A percentile compares a stretch with the other conserved stretches of the same genome.
phyloP scores from a whole-genome alignment of 1,140 invertebrate species.

The Pachyrhynchus sulphureomaculatus region DNA sequence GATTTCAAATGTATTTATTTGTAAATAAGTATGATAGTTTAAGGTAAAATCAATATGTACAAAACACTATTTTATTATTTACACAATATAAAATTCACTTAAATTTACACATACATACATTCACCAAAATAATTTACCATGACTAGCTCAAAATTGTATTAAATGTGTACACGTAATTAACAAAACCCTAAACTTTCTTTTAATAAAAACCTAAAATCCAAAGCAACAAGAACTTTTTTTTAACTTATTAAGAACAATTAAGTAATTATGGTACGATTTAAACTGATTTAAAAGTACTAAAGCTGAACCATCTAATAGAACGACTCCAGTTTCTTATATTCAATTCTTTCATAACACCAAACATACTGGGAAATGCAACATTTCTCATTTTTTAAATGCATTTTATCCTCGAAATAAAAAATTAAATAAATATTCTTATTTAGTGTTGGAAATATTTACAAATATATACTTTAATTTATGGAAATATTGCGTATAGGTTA shows the following conservation, averaged over 20 bases:
- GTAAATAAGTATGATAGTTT: conserved; percentile 46
- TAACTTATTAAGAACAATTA: too few species aligned
- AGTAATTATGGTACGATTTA: too few species aligned
- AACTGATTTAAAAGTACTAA: too few species aligned
- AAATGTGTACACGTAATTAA: conserved; percentile 21
- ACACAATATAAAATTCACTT: conserved; percentile 47
- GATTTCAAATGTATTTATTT: conserved; percentile 41
- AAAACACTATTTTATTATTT: conserved; percentile 48
- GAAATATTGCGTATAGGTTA: conserved; percentile 46
- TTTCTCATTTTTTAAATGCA: neutral
- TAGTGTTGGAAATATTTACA: conserved; percentile 40
- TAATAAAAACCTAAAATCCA: too few species aligned
- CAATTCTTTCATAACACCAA: neutral
- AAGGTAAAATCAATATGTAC: conserved; percentile 49
- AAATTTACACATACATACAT: conserved; percentile 39
- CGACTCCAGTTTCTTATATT: too few species aligned
- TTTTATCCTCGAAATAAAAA: conserved; percentile 18
- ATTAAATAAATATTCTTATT: conserved; percentile 37
- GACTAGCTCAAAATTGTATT: conserved; percentile 46
- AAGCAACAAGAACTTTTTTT: too few species aligned
- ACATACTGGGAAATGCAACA: conserved; percentile 16
- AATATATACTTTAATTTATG: conserved; percentile 32
- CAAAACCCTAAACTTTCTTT: too few species aligned
- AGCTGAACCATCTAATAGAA: too few species aligned
- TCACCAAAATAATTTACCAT: conserved; percentile 46